These are phyloP conservation scores for Hyposoter dolosus DNA, from an alignment of 2,888 invertebrate genomes.

Conservation along the genomic window DNA sequence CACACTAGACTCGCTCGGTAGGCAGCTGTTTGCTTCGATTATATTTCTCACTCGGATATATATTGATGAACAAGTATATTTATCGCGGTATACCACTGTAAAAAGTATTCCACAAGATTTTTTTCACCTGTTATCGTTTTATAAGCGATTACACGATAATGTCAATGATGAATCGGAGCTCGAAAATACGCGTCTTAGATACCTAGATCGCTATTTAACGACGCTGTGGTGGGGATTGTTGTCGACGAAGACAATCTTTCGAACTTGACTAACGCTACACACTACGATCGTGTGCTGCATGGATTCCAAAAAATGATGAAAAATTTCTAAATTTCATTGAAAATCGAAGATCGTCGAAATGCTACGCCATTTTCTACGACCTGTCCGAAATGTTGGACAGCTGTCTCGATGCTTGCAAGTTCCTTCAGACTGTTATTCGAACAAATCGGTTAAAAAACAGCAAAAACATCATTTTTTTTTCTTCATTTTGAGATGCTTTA, in stretches of 20 bases:
- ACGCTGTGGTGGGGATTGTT: not conserved
- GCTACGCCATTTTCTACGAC: no score
- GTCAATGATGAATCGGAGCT: not conserved
- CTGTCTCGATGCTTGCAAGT: no score
- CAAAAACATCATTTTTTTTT: no score
- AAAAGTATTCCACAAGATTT: not conserved
- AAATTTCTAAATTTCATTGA: not conserved
- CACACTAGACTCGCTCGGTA: not conserved
- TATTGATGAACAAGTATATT: not conserved
- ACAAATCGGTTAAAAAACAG: no score
- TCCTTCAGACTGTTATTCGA: no score
- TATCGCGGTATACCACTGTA: not conserved
- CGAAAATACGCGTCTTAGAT: not conserved
- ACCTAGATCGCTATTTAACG: not conserved
- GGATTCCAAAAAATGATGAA: not conserved
- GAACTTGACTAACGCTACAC: not conserved
- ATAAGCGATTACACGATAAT: slow-evolving; percentile 13
- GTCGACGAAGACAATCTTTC: not conserved
- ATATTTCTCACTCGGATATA: not conserved
- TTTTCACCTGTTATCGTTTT: not conserved
- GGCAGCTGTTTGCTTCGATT: not conserved
- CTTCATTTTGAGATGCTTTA: no score
- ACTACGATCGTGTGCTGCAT: not conserved
- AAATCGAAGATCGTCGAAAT: not conserved
- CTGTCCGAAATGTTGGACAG: no score